Evolutionary conservation across 1,140 invertebrate species (phyloP), one percentile per base, ranked within the genome.

Genomic region (Drosophila jambulina): DNA sequence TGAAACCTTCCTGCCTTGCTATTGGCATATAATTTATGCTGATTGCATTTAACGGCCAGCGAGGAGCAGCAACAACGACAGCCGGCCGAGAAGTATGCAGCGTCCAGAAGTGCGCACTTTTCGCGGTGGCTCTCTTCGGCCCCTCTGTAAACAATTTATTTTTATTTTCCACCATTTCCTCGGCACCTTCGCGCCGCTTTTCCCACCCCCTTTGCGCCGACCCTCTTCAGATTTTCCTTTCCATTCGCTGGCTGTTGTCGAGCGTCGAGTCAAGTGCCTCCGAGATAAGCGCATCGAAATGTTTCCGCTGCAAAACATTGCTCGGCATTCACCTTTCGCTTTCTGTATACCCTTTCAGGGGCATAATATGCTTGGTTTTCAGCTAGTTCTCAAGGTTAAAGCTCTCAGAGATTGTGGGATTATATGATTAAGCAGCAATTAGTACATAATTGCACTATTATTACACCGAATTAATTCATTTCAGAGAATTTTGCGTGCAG

Each of bases 11-110:
- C 32, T 53, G 49, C 43, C 46, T 62, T 27, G 65, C 49, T 36
- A 59, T 60, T 61, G 74, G 85, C 71, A 78, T 90, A 85, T 90
- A 90, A 90, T 90, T 90, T 90, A 90, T 90, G 85, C 82, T 90
- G 86, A 90, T 90, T 90, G 85, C 82, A 85, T 90, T 91, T 90
- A 90, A 91, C 80, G 69, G 82, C 45, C 79, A 81, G 45, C 67
- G 48, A 49, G 45, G 29, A 19, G 45, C 40, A 51, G 53, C 46
- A 61, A 54, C 61, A 48, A 65, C 63, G 21, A 54, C 23, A 58
- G 36, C 51, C 25, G 45, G 48, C 43, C 32, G 62, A 64, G 57
- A 81, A 84, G 75, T 84, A 74, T 81, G 78, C 80, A 88, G 70
- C 48, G 76, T 57, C 46, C 53, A 74, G 65, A 82, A 86, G 78